These are phyloP conservation scores for Ptychadena robeensis DNA, from an alignment of 2,797 vertebrate genomes.

Conservation along the genomic window DNA sequence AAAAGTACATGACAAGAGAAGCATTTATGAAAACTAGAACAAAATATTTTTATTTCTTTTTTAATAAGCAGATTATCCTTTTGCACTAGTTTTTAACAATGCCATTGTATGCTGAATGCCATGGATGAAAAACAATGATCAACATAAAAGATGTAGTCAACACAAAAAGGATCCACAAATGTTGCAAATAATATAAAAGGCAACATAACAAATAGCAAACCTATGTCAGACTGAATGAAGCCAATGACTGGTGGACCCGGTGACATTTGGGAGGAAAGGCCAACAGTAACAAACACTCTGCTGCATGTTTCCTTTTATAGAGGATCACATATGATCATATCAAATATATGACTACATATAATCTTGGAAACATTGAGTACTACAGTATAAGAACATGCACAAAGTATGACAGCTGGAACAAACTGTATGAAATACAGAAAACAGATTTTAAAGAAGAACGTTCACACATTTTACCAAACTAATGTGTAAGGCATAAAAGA, in stretches of 20 bases:
- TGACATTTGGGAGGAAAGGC: slow-evolving; percentile 48
- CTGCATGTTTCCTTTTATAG: slow-evolving; percentile 85
- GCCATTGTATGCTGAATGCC: slow-evolving; percentile 2
- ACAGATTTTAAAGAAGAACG: neutral
- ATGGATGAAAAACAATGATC: slow-evolving; percentile 7
- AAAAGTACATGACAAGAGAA: neutral
- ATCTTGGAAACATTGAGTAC: neutral
- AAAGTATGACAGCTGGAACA: slow-evolving; percentile 24
- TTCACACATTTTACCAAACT: slow-evolving; percentile 18
- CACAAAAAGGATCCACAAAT: slow-evolving; percentile 35
- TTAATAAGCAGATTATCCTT: neutral
- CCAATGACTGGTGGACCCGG: slow-evolving; percentile 63
- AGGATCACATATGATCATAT: neutral
- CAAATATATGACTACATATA: neutral
- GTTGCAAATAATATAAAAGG: slow-evolving; percentile 63
- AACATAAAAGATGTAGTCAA: slow-evolving; percentile 60
- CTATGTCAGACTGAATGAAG: slow-evolving; percentile 97
- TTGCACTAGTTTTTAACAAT: neutral
- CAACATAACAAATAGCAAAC: slow-evolving; percentile 79
- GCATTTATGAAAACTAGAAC: neutral
- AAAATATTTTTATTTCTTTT: too few species aligned
- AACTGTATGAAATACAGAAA: slow-evolving; percentile 20
- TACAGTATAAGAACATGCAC: slow-evolving; percentile 48
- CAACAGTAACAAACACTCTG: slow-evolving; percentile 77
- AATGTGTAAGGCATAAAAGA: neutral